A percentile compares a stretch with the other conserved stretches of the same genome.
Conservation (phyloP, 1,140 invertebrate species). For the Bicyclus anynana region DNA sequence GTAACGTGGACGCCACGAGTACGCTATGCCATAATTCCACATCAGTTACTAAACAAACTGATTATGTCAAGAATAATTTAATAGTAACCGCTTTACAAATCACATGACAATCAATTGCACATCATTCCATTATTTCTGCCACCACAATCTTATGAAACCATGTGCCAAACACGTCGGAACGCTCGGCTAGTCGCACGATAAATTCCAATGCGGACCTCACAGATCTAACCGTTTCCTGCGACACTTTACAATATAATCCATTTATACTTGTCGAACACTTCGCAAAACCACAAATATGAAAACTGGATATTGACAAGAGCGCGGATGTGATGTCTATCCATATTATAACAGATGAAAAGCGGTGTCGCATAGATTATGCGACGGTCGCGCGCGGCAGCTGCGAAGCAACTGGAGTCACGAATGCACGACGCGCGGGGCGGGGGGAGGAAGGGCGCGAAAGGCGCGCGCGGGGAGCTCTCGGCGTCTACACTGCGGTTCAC, state of each 20-base stretch:
- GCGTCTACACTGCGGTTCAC: conserved; percentile 56
- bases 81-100: background rate
- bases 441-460: conserved; percentile 10
- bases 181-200: conserved; percentile 57
- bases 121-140: conserved; percentile 43
- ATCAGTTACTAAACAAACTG: background rate
- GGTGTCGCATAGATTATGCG: conserved; percentile 64
- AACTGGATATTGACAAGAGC: conserved; percentile 66
- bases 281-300: conserved; percentile 70
- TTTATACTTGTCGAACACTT: conserved; percentile 71
- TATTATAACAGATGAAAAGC: conserved; percentile 60
- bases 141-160: conserved; percentile 65
- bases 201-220: conserved; percentile 71
- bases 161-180: conserved; percentile 71
- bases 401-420: conserved; percentile 56
- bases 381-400: conserved; percentile 68
- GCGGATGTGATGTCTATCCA: conserved; percentile 71
- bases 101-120: conserved; percentile 6
- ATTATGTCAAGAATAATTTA: background rate
- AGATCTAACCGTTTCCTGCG: conserved; percentile 40
- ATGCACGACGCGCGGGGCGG: conserved; percentile 21
- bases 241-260: conserved; percentile 75
- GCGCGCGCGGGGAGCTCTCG: conserved; percentile 33
- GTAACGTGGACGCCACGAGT: conserved; percentile 71
- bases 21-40: conserved; percentile 40